Evolutionary conservation across 2,797 vertebrate species (phyloP), one percentile per base, ranked within the genome.

Genomic region (Miichthys miiuy): DNA sequence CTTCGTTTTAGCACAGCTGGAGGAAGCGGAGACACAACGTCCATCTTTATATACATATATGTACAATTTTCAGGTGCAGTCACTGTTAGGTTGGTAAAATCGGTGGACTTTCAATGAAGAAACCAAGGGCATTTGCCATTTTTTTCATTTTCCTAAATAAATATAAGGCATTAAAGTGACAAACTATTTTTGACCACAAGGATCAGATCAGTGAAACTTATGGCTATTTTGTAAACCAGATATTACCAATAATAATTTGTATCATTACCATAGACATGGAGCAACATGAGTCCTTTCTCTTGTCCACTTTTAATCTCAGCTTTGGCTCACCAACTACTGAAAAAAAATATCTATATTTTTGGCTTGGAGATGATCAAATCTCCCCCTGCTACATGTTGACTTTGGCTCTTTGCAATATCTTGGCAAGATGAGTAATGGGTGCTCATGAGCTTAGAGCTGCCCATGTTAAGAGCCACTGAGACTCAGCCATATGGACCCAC

Each of bases 401-500:
- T 66, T 55, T 67, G 76, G 66, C 62, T 77, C 52, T 44, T 55
- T 67, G 61, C 46, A 61, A 38, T 30, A 20, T 13, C 62, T 72
- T 76, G 72, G 79, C 72, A 66, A 11, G 4, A 21, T 17, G 52
- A 34, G n/a, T 71, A 17, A 46, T 42, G n/a, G 47, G 65, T 58
- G 72, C 83, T 56, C 58, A 21, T 27, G 34, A 51, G 65, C 60
- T 57, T 16, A 47, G 48, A 71, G 46, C 52, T 17, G 52, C 23
- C 51, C 56, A n/a, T 23, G 51, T 48, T 44, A 18, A 46, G 27
- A 74, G 55, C 71, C 56, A 34, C 75, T 67, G 72, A 67, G 84
- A 71, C 72, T 55, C 66, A 51, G 27, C 70, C 67, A 69, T 68
- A 71, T 71, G 67, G 82, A 72, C 46, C 62, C 57, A 61, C 52